A percentile compares a stretch with the other conserved stretches of the same genome.
Evolutionary conservation across 1,140 invertebrate genomes (phyloP).

Genomic region (Brachystomella parvula): DNA sequence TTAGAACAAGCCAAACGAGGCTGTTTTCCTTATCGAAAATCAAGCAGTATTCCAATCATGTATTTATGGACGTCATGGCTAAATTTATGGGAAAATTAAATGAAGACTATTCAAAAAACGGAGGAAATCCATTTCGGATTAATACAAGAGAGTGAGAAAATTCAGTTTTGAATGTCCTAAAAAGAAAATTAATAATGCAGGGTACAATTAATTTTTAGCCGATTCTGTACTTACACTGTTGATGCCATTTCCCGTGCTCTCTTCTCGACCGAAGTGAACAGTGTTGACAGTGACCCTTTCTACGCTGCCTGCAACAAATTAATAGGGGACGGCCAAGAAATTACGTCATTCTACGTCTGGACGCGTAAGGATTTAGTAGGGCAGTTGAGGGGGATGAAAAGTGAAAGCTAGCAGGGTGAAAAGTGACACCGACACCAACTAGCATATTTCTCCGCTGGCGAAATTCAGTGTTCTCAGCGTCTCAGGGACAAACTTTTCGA

Average conservation of each 20-base stretch:
- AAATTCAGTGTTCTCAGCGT: no score
- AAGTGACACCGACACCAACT: no score
- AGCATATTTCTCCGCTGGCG: no score
- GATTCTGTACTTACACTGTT: conserved; percentile 9
- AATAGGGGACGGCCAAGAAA: conserved; percentile 5
- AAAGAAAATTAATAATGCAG: background rate
- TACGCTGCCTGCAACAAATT: conserved; percentile 10
- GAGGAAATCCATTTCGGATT: background rate
- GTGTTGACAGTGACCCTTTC: background rate
- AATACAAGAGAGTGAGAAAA: conserved; percentile 6
- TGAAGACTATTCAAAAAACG: background rate
- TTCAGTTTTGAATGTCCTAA: background rate
- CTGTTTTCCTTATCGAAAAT: conserved; percentile 21
- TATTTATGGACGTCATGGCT: conserved; percentile 6
- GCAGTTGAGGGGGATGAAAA: no score
- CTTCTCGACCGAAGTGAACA: conserved; percentile 7
- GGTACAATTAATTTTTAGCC: background rate
- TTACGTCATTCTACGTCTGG: conserved; percentile 7
- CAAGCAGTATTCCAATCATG: conserved; percentile 17
- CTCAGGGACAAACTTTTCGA: no score
- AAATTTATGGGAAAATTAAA: conserved; percentile 2
- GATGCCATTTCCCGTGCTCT: conserved; percentile 7
- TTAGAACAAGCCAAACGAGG: conserved; percentile 15
- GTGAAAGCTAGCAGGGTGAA: no score
- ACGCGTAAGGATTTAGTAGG: conserved; percentile 10